These are phyloP conservation scores for Ladona fulva DNA, from an alignment of 1,140 invertebrate genomes.

Conservation along the genomic window DNA sequence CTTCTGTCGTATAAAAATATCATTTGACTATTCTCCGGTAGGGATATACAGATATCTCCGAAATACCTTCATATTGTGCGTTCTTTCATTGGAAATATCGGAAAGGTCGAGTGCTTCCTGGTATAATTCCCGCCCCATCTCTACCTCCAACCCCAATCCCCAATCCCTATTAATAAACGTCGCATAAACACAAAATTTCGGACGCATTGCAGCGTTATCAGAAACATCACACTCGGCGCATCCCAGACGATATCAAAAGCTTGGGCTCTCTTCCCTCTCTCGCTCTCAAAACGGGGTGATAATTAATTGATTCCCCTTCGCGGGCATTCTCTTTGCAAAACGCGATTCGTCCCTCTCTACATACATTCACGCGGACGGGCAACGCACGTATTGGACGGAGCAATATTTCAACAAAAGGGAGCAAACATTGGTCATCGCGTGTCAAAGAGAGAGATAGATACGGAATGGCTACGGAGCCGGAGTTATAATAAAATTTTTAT, in stretches of 20 bases:
- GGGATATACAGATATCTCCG: no score
- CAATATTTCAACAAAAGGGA: neutral
- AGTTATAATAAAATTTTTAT: no score
- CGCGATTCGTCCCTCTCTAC: no score
- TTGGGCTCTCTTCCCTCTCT: neutral
- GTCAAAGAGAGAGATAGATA: neutral
- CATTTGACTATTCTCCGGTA: no score
- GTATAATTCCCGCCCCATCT: no score
- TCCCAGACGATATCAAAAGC: neutral
- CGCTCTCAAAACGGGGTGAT: neutral
- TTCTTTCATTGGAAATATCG: no score
- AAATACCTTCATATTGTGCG: no score
- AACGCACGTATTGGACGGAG: no score
- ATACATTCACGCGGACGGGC: no score
- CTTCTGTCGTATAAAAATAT: no score
- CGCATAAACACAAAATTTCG: neutral
- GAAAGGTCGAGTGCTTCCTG: no score
- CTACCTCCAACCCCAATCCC: neutral
- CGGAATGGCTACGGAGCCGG: no score
- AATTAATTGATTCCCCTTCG: constrained; percentile 1
- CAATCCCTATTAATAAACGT: neutral
- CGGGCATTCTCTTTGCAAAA: neutral
- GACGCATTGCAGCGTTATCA: neutral
- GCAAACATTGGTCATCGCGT: neutral
- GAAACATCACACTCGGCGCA: neutral